phyloP scores from a whole-genome alignment of 2,888 invertebrate genomes.

The Sarcophaga variegata region DNA sequence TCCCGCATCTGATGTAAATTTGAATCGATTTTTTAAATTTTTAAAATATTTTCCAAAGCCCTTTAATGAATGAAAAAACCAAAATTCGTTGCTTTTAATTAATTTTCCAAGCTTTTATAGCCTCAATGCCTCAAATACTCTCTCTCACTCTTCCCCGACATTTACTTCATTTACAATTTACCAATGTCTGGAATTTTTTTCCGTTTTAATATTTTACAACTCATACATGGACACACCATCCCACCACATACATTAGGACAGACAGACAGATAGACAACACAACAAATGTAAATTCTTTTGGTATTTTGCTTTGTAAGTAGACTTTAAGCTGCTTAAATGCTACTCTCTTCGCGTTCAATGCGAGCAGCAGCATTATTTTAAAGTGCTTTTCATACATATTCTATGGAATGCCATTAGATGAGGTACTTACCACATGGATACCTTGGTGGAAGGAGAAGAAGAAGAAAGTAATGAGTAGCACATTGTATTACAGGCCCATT shows the following conservation, averaged over 20 bases:
- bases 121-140: too few relatives aligned
- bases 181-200: not conserved
- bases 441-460: not conserved
- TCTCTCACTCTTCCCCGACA: too few relatives aligned
- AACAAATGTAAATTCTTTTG: conserved; percentile 37
- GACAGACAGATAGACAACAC: not conserved
- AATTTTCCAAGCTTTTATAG: too few relatives aligned
- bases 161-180: too few relatives aligned
- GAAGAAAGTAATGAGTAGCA: not conserved
- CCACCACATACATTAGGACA: not conserved
- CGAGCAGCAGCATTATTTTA: conserved; percentile 4
- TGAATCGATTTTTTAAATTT: too few relatives aligned
- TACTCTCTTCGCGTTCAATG: conserved; percentile 21
- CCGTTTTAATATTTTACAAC: not conserved
- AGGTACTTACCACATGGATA: not conserved
- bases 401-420: conserved; percentile 36
- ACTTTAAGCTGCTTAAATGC: conserved; percentile 64
- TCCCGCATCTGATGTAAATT: too few relatives aligned
- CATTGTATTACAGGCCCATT: not conserved
- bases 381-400: conserved; percentile 43
- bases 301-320: conserved; percentile 60
- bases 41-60: too few relatives aligned
- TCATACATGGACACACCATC: not conserved
- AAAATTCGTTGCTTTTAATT: too few relatives aligned
- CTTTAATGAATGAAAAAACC: too few relatives aligned